Evolutionary conservation across 2,113 vertebrate genomes (phyloP).

Genomic region (Macquaria australasica): DNA sequence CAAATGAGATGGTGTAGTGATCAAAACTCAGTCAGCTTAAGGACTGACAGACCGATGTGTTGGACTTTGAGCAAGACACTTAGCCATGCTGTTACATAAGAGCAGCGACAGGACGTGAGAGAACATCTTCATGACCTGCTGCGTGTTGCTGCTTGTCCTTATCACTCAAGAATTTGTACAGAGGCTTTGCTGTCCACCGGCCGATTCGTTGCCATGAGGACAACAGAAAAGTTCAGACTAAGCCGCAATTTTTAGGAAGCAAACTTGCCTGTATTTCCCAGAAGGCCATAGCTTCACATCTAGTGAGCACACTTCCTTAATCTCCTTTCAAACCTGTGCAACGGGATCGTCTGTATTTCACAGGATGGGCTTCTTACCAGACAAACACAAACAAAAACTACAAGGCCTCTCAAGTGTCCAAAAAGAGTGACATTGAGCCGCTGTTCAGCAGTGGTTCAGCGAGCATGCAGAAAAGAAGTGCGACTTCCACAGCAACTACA

Average conservation of each 20-base stretch:
- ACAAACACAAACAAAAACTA: too few relatives aligned
- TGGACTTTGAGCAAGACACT: background rate
- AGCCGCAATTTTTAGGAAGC: background rate
- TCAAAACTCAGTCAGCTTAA: background rate
- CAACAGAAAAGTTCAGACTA: background rate
- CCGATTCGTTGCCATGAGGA: background rate
- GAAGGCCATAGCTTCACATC: background rate
- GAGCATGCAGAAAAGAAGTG: background rate
- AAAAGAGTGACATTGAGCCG: background rate
- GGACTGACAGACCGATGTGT: background rate
- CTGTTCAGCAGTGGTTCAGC: background rate
- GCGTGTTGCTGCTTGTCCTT: background rate
- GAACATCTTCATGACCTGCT: slow-evolving; percentile 11
- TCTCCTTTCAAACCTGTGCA: background rate
- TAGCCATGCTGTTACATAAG: slow-evolving; percentile 17
- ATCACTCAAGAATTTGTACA: slow-evolving; percentile 10
- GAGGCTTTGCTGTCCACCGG: background rate
- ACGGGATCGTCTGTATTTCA: background rate
- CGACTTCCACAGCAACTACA: background rate
- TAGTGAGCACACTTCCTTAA: background rate
- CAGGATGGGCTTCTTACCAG: background rate
- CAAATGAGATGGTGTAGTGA: background rate
- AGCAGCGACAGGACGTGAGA: background rate
- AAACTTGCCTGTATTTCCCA: background rate
- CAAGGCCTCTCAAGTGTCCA: too few relatives aligned